Base-by-base conservation (phyloP, 2,113 vertebrate species). In the Globicephala melas region DNA sequence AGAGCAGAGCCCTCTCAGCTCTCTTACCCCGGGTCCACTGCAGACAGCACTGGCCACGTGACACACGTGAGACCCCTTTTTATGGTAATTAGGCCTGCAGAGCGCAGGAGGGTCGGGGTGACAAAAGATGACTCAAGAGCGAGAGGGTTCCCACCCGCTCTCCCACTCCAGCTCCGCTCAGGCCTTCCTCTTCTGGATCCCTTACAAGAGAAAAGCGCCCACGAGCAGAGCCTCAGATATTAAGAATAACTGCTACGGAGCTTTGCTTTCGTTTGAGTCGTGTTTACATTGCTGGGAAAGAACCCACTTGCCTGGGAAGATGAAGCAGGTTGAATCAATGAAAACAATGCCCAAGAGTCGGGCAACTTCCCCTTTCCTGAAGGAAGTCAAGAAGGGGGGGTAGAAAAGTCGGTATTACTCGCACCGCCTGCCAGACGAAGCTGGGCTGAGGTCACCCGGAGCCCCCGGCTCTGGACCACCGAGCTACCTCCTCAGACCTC, bases 361-460 rank as follows among this genome's bases (percentile, higher is more conserved):
- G n/a, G 89, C 36, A 91, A 77, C 74, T 85, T 97, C 91, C 88
- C 79, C 21, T 81, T 96, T 97, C 31, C 68, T 76, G 62, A 95
- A 76, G 71, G 91, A 92, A 93, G 91, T 89, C 50, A 73, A 92
- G 73, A 71, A 90, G 77, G 15, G 14, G 18, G 18, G 41, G 10
- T 88, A 76, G 80, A 63, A 58, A 50, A 0, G 1, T 7, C 25
- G 53, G 13, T 17, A 58, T 77, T 50, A 36, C 58, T 79, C 76
- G 77, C 21, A 50, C 21, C 2, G 0, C 47, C 82, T 83, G 58
- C 44, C 81, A 55, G 88, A 9, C 0, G 2, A 53, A 65, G 7
- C 36, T 83, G 63, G n/a, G 67, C 58, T 74, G 68, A 65, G 68
- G 80, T 71, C 93, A 73, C 81, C 14, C 2, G 11, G 36, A 81